These are phyloP conservation scores for Poeciliopsis gracilis DNA, from an alignment of 2,797 vertebrate genomes.

Conservation along the genomic window DNA sequence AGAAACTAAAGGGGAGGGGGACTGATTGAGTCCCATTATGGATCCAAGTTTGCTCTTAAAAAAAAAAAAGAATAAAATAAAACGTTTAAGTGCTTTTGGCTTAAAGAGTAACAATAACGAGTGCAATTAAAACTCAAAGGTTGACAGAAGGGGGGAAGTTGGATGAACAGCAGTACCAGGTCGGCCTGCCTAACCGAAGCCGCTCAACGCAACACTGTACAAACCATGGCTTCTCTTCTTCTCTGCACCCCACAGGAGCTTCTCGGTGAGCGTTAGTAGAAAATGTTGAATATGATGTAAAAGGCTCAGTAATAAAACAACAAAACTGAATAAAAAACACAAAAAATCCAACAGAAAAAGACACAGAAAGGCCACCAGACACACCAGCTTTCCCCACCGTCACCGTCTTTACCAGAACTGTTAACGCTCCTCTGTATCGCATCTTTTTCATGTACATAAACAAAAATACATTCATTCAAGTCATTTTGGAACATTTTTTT, in stretches of 20 bases:
- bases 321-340: slow-evolving; percentile 44
- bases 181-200: slow-evolving; percentile 72
- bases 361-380: slow-evolving; percentile 83
- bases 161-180: slow-evolving; percentile 74
- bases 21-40: slow-evolving; percentile 60
- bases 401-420: slow-evolving; percentile 66
- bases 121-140: slow-evolving; percentile 81
- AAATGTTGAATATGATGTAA: slow-evolving; percentile 79
- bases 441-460: slow-evolving; percentile 79
- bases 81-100: slow-evolving; percentile 84
- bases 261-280: slow-evolving; percentile 79
- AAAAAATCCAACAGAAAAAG: slow-evolving; percentile 34
- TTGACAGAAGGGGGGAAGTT: slow-evolving; percentile 24
- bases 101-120: slow-evolving; percentile 80
- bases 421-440: slow-evolving; percentile 74
- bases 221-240: slow-evolving; percentile 75
- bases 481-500: slow-evolving; percentile 86
- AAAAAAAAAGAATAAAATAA: slow-evolving; percentile 21
- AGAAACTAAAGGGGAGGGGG: slow-evolving; percentile 44
- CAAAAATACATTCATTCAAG: slow-evolving; percentile 89
- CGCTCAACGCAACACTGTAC: slow-evolving; percentile 63
- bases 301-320: slow-evolving; percentile 79
- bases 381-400: slow-evolving; percentile 53
- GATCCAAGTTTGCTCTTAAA: slow-evolving; percentile 56
- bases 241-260: slow-evolving; percentile 74